Base-by-base conservation (phyloP, 1,140 invertebrate species). In the Aphaenogaster rudis region DNA sequence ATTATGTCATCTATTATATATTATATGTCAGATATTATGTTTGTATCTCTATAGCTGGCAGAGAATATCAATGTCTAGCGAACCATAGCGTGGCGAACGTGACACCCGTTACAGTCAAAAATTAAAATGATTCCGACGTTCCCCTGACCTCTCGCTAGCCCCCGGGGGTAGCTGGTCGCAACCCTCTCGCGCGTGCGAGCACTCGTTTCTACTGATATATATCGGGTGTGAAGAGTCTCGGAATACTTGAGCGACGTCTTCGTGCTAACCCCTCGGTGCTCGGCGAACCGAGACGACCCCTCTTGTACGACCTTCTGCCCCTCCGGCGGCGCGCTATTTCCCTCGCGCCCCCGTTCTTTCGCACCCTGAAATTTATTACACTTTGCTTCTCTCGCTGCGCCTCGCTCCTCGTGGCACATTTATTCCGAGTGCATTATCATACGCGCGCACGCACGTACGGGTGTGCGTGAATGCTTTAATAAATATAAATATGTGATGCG, bases 341-440 rank as follows among this genome's bases (percentile, higher is more conserved):
- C 3, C 63, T 67, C 78, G 33, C 11, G 33, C 48, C 48, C n/a
- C n/a, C 7, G 63, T 67, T 80, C 63, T 28, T 28, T 45, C 78
- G 36, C 63, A 42, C 50, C 15, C 76, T 54, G 63, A 80, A 80
- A 80, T 80, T 67, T 80, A 80, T 80, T 80, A 67, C 63, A 80
- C 78, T 80, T 57, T 54, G 48, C 48, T 28, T 42, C 77, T 28
- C 42, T 36, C 50, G 17, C 71, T 21, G 17, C 77, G 15, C 45
- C 45, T 28, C 63, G 45, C 78, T 67, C 48, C 42, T 42, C 63
- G 33, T 67, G 63, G 63, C 78, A 80, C 78, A 80, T 80, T 80
- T 67, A 80, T 67, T 42, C 36, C 63, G 48, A 21, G 63, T 67
- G 78, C 33, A 67, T 80, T 80, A 80, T 67, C 78, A 67, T 67